Conservation (phyloP, 1,140 invertebrate species). For the Drosophila bocqueti region DNA sequence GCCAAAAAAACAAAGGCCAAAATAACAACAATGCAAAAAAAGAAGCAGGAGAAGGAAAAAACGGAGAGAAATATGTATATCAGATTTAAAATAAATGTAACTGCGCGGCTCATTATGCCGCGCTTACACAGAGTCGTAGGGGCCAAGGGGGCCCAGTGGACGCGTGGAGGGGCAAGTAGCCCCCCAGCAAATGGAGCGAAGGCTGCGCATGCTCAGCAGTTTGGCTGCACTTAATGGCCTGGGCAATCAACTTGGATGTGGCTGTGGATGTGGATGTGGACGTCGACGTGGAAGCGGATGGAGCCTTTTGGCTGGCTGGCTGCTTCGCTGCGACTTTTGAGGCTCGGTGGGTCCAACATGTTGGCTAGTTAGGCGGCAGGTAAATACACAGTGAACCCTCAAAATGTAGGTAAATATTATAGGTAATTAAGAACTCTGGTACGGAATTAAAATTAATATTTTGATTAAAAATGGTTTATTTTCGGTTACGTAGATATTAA, state of each 20-base stretch:
- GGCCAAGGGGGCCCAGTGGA: not conserved
- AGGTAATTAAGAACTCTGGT: not conserved
- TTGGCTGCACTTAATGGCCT: conserved; percentile 79
- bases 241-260: conserved; percentile 72
- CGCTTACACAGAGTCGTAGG: conserved; percentile 63
- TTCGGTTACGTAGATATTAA: not conserved
- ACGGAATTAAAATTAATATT: not conserved
- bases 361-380: conserved; percentile 67
- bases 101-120: conserved; percentile 83
- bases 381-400: conserved; percentile 38
- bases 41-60: conserved; percentile 34
- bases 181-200: conserved; percentile 53
- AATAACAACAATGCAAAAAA: conserved; percentile 64
- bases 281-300: conserved; percentile 22
- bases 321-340: conserved; percentile 35
- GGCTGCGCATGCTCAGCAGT: conserved; percentile 76
- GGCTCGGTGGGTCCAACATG: conserved; percentile 58
- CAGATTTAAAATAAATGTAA: conserved; percentile 84
- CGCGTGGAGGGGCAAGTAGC: conserved; percentile 1
- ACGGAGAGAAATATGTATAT: conserved; percentile 80
- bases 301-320: conserved; percentile 34
- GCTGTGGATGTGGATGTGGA: conserved; percentile 3
- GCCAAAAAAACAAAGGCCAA: conserved; percentile 69
- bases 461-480: not conserved
- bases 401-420: not conserved